Conservation (phyloP, 1,140 invertebrate species). For the Drosophila kurseongensis region DNA sequence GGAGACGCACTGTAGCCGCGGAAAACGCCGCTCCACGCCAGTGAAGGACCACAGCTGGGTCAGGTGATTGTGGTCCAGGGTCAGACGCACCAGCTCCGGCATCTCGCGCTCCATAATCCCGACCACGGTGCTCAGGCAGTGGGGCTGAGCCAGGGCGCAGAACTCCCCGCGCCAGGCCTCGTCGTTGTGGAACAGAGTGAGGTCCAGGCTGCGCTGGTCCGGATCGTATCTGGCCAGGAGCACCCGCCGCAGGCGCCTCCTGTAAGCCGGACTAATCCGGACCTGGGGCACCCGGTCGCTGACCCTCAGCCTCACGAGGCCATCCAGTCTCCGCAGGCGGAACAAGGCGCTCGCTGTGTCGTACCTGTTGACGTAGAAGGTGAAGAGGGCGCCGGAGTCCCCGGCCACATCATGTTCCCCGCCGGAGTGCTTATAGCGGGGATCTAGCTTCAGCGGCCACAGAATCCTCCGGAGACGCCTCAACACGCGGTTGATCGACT, state of each 20-base stretch:
- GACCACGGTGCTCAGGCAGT: constrained; percentile 27
- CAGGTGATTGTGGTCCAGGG: constrained; percentile 48
- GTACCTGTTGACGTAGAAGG: constrained; percentile 49
- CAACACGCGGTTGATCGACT: constrained; percentile 9
- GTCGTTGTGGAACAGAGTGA: constrained; percentile 37
- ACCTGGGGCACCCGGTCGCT: constrained; percentile 27
- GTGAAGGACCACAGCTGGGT: constrained; percentile 16
- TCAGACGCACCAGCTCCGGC: constrained; percentile 28
- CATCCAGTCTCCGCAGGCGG: not conserved
- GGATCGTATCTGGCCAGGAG: constrained; percentile 33
- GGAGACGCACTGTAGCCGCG: constrained; percentile 30
- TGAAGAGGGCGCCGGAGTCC: constrained; percentile 38
- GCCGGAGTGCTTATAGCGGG: constrained; percentile 35
- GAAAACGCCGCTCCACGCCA: constrained; percentile 25
- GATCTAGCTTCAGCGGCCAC: constrained; percentile 1
- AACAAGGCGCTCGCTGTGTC: constrained; percentile 32
- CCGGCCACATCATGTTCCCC: constrained; percentile 36
- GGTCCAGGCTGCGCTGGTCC: constrained; percentile 11
- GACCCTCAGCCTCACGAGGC: constrained; percentile 17
- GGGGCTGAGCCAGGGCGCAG: constrained; percentile 30
- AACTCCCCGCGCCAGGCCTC: constrained; percentile 20
- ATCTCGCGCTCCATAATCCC: constrained; percentile 22
- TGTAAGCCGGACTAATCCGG: constrained; percentile 1
- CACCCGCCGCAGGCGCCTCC: constrained; percentile 15
- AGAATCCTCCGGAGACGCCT: constrained; percentile 14